phyloP scores from a whole-genome alignment of 2,797 vertebrate species.

The Galagoides demidoff region DNA sequence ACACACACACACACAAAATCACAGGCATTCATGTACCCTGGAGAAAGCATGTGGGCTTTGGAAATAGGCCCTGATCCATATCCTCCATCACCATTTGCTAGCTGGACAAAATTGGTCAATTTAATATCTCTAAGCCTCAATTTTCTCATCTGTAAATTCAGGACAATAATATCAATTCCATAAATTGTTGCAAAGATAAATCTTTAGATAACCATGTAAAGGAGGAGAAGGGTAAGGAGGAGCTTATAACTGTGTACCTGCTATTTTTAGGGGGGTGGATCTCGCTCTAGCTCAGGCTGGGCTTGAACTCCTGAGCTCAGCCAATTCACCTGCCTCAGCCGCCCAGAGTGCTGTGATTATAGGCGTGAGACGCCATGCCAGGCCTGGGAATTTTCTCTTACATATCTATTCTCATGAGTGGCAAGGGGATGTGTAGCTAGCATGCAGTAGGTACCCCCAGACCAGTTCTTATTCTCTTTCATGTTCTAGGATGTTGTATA shows the following conservation, averaged over 20 bases:
- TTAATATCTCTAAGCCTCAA: not conserved
- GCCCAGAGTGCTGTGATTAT: no score
- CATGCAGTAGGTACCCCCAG: no score
- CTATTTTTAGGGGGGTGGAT: no score
- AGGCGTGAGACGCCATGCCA: no score
- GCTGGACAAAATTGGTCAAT: not conserved
- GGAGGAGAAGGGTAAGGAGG: not conserved
- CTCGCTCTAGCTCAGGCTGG: no score
- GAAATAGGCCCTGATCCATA: not conserved
- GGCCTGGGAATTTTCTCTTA: not conserved
- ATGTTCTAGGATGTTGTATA: not conserved
- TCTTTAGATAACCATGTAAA: not conserved
- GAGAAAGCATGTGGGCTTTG: not conserved
- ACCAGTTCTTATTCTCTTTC: not conserved
- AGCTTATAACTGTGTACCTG: not conserved
- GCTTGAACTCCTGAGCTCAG: no score
- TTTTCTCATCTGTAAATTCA: not conserved
- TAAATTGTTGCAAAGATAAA: not conserved
- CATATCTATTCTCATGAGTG: not conserved
- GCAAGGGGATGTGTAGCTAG: not conserved
- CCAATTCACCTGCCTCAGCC: no score
- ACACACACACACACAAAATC: not conserved
- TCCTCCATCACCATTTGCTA: not conserved
- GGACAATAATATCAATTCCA: not conserved
- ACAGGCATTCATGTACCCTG: not conserved